Evolutionary conservation across 2,888 invertebrate species (phyloP).

Genomic region (Rhagium mordax): DNA sequence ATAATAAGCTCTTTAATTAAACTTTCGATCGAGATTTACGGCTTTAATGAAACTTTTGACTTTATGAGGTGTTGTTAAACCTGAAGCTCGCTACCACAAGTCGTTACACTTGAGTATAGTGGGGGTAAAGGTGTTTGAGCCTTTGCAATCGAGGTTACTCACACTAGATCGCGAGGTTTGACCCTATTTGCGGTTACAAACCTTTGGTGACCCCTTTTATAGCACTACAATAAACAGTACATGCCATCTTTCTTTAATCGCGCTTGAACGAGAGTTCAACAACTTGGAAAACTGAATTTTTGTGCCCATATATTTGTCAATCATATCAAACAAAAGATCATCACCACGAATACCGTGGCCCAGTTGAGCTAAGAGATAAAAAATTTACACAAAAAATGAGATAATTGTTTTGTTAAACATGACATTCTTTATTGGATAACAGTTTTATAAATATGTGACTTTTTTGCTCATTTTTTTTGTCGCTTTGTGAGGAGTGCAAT

Average conservation of each 20-base stretch:
- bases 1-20: conserved; percentile 9
- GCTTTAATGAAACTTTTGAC: background rate
- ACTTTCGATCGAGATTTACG: conserved; percentile 9
- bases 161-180: conserved; percentile 63
- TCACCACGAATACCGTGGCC: conserved; percentile 1
- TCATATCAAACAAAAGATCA: conserved; percentile 10
- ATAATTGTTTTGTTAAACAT: conserved; percentile 23
- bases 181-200: conserved; percentile 64
- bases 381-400: background rate
- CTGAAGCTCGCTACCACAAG: conserved; percentile 8
- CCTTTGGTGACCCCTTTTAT: conserved; percentile 60
- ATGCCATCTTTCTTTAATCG: conserved; percentile 50
- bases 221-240: conserved; percentile 54
- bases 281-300: conserved; percentile 35
- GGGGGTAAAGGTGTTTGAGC: conserved; percentile 33
- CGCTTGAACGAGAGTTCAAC: conserved; percentile 43
- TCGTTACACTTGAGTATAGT: conserved; percentile 23
- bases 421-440: conserved; percentile 2
- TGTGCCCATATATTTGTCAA: conserved; percentile 12
- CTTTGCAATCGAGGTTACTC: conserved; percentile 60
- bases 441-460: conserved; percentile 1
- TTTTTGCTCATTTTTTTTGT: background rate
- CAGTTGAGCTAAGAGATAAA: background rate
- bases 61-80: background rate
- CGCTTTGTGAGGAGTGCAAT: background rate